Evolutionary conservation across 2,888 invertebrate genomes (phyloP).

Genomic region (Volucella bombylans): DNA sequence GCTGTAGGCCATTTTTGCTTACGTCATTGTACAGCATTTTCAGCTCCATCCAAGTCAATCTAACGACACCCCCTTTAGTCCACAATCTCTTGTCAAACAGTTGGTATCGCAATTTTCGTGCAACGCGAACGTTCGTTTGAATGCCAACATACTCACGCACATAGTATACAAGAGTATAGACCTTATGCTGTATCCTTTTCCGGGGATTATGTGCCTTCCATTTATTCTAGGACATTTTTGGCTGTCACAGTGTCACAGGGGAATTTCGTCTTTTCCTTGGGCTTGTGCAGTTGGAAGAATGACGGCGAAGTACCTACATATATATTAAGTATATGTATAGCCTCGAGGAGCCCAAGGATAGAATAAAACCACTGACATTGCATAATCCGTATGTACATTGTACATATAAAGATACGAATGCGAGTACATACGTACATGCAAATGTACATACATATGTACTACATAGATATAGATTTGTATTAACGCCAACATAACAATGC

Average conservation of each 20-base stretch:
- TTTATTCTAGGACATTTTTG: constrained; percentile 67
- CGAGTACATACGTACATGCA: background rate
- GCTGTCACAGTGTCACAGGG: constrained; percentile 66
- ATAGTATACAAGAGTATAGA: constrained; percentile 28
- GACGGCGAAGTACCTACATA: constrained; percentile 45
- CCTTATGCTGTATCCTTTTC: constrained; percentile 61
- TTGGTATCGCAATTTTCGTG: constrained; percentile 68
- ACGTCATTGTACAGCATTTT: constrained; percentile 65
- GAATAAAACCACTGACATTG: constrained; percentile 63
- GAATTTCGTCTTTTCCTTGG: constrained; percentile 67
- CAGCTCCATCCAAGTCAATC: background rate
- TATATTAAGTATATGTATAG: too few species aligned
- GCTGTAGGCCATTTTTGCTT: constrained; percentile 67
- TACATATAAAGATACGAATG: too few species aligned
- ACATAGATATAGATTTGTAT: background rate
- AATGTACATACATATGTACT: background rate
- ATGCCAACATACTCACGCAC: constrained; percentile 31
- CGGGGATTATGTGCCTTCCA: constrained; percentile 53
- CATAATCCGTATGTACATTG: constrained; percentile 52
- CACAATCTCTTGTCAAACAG: constrained; percentile 7
- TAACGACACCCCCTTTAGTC: background rate
- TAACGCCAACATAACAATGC: constrained; percentile 8
- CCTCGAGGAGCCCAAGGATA: constrained; percentile 38
- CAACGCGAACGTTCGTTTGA: constrained; percentile 64
- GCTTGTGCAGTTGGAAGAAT: constrained; percentile 68